A percentile compares a stretch with the other conserved stretches of the same genome.
Evolutionary conservation across 2,113 vertebrate genomes (phyloP).

Genomic region (Halichoerus grypus): DNA sequence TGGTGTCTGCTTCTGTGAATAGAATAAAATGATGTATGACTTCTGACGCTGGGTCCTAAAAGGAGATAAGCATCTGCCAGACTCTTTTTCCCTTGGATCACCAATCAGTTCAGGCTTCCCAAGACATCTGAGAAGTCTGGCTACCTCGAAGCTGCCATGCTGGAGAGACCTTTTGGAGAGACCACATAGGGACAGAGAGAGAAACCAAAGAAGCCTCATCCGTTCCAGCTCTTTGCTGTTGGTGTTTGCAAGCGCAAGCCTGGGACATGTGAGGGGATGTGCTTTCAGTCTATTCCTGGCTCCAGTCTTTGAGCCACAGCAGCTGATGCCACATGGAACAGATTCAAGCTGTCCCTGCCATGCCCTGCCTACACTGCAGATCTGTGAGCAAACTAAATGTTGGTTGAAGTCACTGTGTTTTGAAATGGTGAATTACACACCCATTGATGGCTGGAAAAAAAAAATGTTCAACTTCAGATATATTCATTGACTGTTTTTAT

Average conservation of each 20-base stretch:
- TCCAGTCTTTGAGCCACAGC: neutral
- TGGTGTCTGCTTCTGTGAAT: neutral
- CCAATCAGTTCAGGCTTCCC: no score
- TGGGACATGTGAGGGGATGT: neutral
- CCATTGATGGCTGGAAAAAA: neutral
- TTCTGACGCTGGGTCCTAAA: neutral
- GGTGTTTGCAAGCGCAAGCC: neutral
- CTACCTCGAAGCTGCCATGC: neutral
- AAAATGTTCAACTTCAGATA: neutral
- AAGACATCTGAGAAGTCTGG: neutral
- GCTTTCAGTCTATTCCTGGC: neutral
- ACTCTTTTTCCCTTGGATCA: neutral
- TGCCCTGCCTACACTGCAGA: neutral
- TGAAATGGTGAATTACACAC: neutral
- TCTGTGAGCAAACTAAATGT: slow-evolving; percentile 33
- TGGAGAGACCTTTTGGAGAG: neutral
- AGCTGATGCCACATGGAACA: neutral
- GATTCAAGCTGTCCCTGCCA: neutral
- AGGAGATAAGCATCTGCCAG: neutral
- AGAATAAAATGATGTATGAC: neutral
- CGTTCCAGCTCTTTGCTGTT: neutral
- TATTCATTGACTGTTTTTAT: neutral
- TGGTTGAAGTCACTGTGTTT: neutral
- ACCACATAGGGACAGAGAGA: neutral
- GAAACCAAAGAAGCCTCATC: neutral